These are phyloP conservation scores for Gallinago undulata DNA, from an alignment of 2,113 vertebrate genomes.

Conservation along the genomic window DNA sequence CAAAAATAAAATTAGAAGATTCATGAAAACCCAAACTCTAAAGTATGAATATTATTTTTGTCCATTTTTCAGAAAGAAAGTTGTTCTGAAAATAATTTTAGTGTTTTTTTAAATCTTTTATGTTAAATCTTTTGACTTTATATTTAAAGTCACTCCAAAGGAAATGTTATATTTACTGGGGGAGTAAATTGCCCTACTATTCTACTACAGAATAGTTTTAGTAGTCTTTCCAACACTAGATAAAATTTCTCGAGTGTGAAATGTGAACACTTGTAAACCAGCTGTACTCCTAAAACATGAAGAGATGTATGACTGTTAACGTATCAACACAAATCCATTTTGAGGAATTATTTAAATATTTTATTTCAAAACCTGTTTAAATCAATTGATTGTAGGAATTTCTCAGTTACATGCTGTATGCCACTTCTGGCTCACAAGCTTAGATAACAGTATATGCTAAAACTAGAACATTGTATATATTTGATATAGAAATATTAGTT, in stretches of 20 bases:
- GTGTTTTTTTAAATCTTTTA: not conserved
- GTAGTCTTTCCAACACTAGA: not conserved
- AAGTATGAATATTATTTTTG: not conserved
- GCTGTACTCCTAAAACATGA: not conserved
- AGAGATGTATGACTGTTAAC: not conserved
- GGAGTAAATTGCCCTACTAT: not conserved
- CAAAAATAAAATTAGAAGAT: not conserved
- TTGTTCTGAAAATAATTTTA: not conserved
- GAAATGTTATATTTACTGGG: not conserved
- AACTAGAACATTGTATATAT: not conserved
- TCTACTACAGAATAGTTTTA: not conserved
- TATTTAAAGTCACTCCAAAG: not conserved
- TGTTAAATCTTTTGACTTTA: not conserved
- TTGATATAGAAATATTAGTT: not conserved
- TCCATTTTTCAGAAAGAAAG: not conserved
- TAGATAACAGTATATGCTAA: not conserved
- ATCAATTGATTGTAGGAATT: not conserved
- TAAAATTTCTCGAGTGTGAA: not conserved
- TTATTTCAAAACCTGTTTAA: not conserved
- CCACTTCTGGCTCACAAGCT: not conserved
- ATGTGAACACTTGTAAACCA: not conserved
- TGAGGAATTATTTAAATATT: not conserved
- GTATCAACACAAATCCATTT: not conserved
- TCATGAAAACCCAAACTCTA: not conserved
- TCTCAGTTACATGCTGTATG: not conserved